Evolutionary conservation across 2,888 invertebrate species (phyloP).

Genomic region (Drosophila pseudotalamancana): DNA sequence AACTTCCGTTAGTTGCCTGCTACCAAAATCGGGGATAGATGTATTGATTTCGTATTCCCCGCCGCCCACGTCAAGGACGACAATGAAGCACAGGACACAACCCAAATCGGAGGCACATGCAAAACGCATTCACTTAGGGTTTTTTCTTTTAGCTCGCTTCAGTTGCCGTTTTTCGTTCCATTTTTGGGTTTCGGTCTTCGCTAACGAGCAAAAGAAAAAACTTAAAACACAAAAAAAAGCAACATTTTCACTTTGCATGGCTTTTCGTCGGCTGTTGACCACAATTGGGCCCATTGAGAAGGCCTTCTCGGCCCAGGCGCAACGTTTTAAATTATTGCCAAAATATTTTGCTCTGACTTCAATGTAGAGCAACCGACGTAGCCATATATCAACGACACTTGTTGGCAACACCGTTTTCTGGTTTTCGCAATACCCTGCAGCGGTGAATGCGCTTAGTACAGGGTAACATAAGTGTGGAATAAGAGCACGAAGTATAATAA

Average conservation of each 20-base stretch:
- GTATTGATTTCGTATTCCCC: slow-evolving; percentile 62
- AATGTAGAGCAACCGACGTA: slow-evolving; percentile 46
- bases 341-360: slow-evolving; percentile 54
- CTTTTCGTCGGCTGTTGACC: slow-evolving; percentile 38
- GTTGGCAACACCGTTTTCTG: slow-evolving; percentile 33
- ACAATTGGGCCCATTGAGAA: slow-evolving; percentile 40
- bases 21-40: slow-evolving; percentile 24
- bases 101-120: slow-evolving; percentile 67
- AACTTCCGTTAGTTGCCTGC: slow-evolving; percentile 57
- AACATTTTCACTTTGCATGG: slow-evolving; percentile 30
- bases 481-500: too few relatives aligned
- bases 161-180: neutral
- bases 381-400: slow-evolving; percentile 56
- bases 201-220: slow-evolving; percentile 43
- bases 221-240: slow-evolving; percentile 11
- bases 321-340: slow-evolving; percentile 58
- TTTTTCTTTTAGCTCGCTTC: slow-evolving; percentile 14
- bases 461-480: neutral
- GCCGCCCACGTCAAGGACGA: slow-evolving; percentile 58
- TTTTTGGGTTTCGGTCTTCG: slow-evolving; percentile 4
- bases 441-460: neutral
- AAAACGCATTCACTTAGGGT: slow-evolving; percentile 61
- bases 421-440: slow-evolving; percentile 7
- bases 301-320: slow-evolving; percentile 8
- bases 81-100: slow-evolving; percentile 38